Base-by-base conservation (phyloP, 2,888 invertebrate species). In the Dicyrtomina minuta region DNA sequence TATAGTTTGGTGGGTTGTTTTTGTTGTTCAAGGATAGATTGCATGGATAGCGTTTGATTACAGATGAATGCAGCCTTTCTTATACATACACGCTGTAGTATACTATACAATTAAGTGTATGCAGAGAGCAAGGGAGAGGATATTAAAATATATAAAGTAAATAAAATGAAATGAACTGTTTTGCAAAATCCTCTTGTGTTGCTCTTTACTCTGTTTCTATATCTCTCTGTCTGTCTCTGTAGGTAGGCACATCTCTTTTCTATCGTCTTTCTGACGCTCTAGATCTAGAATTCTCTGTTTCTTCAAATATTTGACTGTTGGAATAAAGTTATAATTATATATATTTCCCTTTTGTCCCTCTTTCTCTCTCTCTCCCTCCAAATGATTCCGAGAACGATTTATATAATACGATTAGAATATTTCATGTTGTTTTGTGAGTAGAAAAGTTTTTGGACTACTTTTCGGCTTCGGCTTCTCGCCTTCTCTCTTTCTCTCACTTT, bases 401-500 rank as follows among this genome's bases (percentile, higher is more conserved):
- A 46, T n/a, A 33, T n/a, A 46, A 17, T 46, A 46, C n/a, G 46
- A 46, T 46, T 17, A 46, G 46, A 33, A 33, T 33, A 33, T 33
- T 33, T 33, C 33, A 33, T 33, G 33, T 33, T 33, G 33, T 33
- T 33, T 33, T 33, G 33, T 33, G 33, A 33, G 33, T 33, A 33
- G 33, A 33, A 33, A 33, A 33, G 33, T 33, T 33, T 33, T 33
- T 33, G 33, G 33, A 33, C 53, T 26, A 6, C 24, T 56, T 49
- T 46, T 65, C 26, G 24, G 24, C 39, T 33, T 62, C 58, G 56
- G 65, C 58, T 46, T 41, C 64, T 58, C 51, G 51, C 65, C 33
- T 66, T 66, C 58, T 59, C 51, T 61, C 46, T 66, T 10, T 43
- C 67, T 65, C n/a, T 69, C 33, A 20, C 67, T 70, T 41, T 66